Conservation (phyloP, 2,888 invertebrate species). For the Dryadula phaetusa region DNA sequence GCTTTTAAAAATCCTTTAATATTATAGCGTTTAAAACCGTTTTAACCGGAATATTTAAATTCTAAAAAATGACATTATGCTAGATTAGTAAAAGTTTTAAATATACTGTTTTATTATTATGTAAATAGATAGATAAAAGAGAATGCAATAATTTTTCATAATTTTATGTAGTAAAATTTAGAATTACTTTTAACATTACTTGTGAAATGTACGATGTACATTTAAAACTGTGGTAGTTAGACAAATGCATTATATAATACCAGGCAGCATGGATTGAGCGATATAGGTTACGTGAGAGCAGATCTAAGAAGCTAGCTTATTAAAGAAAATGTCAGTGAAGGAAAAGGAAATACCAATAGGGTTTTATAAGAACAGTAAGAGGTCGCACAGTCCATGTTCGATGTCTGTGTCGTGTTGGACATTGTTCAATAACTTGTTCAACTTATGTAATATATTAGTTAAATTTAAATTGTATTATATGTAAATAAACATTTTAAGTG, state of each 20-base stretch:
- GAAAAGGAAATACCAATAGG: not conserved
- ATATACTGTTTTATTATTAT: conserved; percentile 41
- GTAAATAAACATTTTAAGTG: conserved; percentile 81
- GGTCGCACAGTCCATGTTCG: conserved; percentile 45
- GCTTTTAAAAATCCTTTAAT: conserved; percentile 60
- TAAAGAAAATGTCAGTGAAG: not conserved
- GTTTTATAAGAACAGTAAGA: conserved; percentile 39
- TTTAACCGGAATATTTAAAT: conserved; percentile 52
- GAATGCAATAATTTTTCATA: conserved; percentile 80
- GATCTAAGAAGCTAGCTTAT: not conserved
- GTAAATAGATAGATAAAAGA: conserved; percentile 56
- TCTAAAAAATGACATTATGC: conserved; percentile 54
- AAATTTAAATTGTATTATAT: conserved; percentile 78
- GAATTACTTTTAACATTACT: conserved; percentile 63
- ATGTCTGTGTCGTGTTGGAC: conserved; percentile 49
- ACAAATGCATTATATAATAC: conserved; percentile 67
- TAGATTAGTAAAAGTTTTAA: conserved; percentile 42
- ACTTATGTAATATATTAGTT: conserved; percentile 68
- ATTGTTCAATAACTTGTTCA: conserved; percentile 54
- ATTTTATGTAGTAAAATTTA: conserved; percentile 64
- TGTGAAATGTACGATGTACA: conserved; percentile 77
- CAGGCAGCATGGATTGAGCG: conserved; percentile 38
- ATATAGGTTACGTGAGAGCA: conserved; percentile 11
- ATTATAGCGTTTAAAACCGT: conserved; percentile 49
- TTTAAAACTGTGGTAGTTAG: conserved; percentile 78